Evolutionary conservation across 2,797 vertebrate species (phyloP).

Genomic region (Pseudopleuronectes americanus): DNA sequence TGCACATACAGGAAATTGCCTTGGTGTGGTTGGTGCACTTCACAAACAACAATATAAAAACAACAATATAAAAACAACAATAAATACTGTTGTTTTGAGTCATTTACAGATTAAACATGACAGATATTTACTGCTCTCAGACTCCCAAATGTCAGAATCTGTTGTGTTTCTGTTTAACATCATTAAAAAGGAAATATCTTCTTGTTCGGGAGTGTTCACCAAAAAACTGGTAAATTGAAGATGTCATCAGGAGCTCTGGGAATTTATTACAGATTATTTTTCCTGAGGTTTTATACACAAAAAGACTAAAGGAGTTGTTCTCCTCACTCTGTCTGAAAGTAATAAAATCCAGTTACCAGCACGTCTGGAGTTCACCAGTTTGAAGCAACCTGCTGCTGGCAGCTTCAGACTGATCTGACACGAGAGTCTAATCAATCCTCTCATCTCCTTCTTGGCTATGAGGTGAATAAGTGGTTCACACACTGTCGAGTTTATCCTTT

Average conservation of each 20-base stretch:
- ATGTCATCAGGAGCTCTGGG: too few species aligned
- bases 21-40: too few species aligned
- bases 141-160: neutral
- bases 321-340: neutral
- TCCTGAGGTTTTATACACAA: neutral
- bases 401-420: neutral
- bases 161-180: neutral
- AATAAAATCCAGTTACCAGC: neutral
- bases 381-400: neutral
- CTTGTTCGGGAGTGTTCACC: neutral
- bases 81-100: neutral
- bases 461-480: neutral
- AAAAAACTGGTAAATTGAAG: too few species aligned
- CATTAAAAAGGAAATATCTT: neutral
- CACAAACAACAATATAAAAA: too few species aligned
- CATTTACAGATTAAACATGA: neutral
- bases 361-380: neutral
- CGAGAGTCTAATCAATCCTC: neutral
- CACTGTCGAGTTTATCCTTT: neutral
- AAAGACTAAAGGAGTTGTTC: neutral
- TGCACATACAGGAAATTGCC: too few species aligned
- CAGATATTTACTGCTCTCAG: neutral
- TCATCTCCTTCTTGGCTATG: neutral
- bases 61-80: too few species aligned
- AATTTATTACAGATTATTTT: neutral